Evolutionary conservation across 2,888 invertebrate genomes (phyloP).

Genomic region (Siphlonurus alternatus): DNA sequence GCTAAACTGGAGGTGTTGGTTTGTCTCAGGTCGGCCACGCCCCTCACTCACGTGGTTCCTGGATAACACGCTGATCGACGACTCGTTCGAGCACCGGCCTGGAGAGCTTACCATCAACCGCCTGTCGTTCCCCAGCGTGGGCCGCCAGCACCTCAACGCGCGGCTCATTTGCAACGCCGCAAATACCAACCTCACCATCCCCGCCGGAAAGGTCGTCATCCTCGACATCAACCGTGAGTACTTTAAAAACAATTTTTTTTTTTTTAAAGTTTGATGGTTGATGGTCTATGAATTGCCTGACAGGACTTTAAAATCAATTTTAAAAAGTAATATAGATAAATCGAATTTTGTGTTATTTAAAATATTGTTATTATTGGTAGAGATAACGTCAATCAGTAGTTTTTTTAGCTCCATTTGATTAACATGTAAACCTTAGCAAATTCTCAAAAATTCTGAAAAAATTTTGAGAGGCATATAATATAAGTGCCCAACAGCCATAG

Average conservation of each 20-base stretch:
- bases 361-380: too few species aligned
- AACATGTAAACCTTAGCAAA: too few species aligned
- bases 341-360: too few species aligned
- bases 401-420: too few species aligned
- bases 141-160: conserved; percentile 65
- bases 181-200: conserved; percentile 66
- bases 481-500: too few species aligned
- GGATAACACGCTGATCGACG: conserved; percentile 69
- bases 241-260: not conserved
- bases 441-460: too few species aligned
- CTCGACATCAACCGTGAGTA: conserved; percentile 76
- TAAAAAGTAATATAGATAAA: not conserved
- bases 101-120: conserved; percentile 58
- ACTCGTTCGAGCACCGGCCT: conserved; percentile 52
- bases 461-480: too few species aligned
- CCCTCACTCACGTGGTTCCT: conserved; percentile 72
- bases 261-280: not conserved
- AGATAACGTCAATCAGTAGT: too few species aligned
- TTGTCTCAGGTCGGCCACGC: conserved; percentile 33
- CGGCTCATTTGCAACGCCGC: conserved; percentile 74
- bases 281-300: not conserved
- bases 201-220: conserved; percentile 59
- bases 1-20: too few species aligned
- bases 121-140: conserved; percentile 60
- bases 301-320: not conserved